Base-by-base conservation (phyloP, 2,888 invertebrate genomes). In the Xestia xanthographa region DNA sequence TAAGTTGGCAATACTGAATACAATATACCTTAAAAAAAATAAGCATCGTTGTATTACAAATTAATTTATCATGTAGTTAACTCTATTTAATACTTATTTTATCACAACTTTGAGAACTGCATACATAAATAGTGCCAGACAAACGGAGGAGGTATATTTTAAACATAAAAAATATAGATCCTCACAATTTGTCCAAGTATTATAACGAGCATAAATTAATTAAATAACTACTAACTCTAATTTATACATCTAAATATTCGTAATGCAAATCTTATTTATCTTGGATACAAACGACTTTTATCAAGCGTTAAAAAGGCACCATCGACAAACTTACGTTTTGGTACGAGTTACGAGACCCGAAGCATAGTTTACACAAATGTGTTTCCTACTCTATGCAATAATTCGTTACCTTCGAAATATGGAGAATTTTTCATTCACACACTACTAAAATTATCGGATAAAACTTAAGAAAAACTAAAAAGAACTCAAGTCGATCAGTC, bases 61-160 rank as follows among this genome's bases (percentile, higher is more conserved):
- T 77, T 60, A 77, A 70, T 82, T 81, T 81, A 81, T 78, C 83
- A 87, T 82, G 82, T 84, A 83, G 74, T 87, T 87, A 90, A 79
- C 66, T 76, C 82, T 88, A 86, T 86, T 77, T 88, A 88, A 88
- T 88, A 88, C 88, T 86, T 89, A 90, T 88, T 90, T 90, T 94
- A 94, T 94, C 94, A 94, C 94, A 93, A 93, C 90, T 89, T 91
- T 88, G 89, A 91, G 87, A 89, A 89, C 88, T 89, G 86, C 86
- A 82, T 86, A 82, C 81, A 79, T 83, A 86, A 85, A 80, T 82
- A 84, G 77, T 77, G 75, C 50, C 34, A 88, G 95, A 94, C 96
- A 95, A 95, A 95, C 77, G 96, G 93, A 97, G 96, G 95, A 95
- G 94, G 91, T 83, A 92, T 93, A 96, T 96, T 97, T 96, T 56